Evolutionary conservation across 2,888 invertebrate species (phyloP).

Genomic region (Crossocerus cetratus): DNA sequence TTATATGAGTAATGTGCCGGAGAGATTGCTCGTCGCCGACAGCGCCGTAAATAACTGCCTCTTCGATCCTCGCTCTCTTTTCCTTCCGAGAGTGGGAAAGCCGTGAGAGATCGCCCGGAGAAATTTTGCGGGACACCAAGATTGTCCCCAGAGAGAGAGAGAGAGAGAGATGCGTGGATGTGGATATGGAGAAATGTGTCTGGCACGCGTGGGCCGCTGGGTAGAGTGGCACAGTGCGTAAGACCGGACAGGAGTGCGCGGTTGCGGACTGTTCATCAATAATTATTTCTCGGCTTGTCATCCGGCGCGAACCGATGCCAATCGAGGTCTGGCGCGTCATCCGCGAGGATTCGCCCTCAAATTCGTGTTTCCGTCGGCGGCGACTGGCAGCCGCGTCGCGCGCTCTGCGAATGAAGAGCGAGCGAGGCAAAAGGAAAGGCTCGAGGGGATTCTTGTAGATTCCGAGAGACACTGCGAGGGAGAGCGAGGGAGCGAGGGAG

Average conservation of each 20-base stretch:
- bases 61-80: constrained; percentile 26
- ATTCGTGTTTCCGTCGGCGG: background rate
- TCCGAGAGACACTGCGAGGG: background rate
- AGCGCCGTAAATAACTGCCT: constrained; percentile 55
- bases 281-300: constrained; percentile 2
- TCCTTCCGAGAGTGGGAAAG: constrained; percentile 4
- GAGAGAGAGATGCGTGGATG: too few species aligned
- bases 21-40: constrained; percentile 53
- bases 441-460: background rate
- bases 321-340: background rate
- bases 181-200: too few species aligned
- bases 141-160: too few species aligned
- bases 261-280: constrained; percentile 5
- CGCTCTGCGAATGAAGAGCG: background rate
- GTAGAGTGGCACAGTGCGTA: too few species aligned
- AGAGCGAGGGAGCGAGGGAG: background rate
- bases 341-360: background rate
- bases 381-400: background rate
- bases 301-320: background rate
- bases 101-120: too few species aligned
- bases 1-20: constrained; percentile 36
- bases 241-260: too few species aligned
- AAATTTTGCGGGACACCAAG: too few species aligned
- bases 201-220: too few species aligned
- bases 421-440: background rate